phyloP scores from a whole-genome alignment of 2,797 vertebrate genomes.

The Cheirogaleus major region DNA sequence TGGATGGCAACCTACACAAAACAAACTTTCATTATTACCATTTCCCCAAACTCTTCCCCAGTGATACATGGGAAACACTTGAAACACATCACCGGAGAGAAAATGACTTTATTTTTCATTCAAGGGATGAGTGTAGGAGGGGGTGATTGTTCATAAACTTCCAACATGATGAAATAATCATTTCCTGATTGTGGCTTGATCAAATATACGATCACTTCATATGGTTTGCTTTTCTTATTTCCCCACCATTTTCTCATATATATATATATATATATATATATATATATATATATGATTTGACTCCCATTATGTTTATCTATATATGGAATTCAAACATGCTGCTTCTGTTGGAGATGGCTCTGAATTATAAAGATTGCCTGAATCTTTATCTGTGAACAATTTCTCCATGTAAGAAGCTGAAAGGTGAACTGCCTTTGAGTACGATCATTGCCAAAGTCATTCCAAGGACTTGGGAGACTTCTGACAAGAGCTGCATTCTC shows the following conservation, averaged over 20 bases:
- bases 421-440: not conserved
- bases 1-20: not conserved
- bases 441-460: not conserved
- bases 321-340: not conserved
- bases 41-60: not conserved
- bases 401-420: not conserved
- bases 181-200: not conserved
- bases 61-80: not conserved
- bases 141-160: not conserved
- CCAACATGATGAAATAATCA: not conserved
- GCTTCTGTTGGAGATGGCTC: not conserved
- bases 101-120: slow-evolving; percentile 13
- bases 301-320: too few relatives aligned
- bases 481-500: not conserved
- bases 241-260: not conserved
- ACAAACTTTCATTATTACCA: not conserved
- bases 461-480: not conserved
- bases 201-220: not conserved
- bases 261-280: not conserved
- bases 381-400: not conserved
- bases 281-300: not conserved
- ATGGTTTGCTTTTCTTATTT: not conserved
- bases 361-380: not conserved
- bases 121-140: not conserved
- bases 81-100: not conserved